Base-by-base conservation (phyloP, 1,140 invertebrate genomes). In the Heliothis subflexa region DNA sequence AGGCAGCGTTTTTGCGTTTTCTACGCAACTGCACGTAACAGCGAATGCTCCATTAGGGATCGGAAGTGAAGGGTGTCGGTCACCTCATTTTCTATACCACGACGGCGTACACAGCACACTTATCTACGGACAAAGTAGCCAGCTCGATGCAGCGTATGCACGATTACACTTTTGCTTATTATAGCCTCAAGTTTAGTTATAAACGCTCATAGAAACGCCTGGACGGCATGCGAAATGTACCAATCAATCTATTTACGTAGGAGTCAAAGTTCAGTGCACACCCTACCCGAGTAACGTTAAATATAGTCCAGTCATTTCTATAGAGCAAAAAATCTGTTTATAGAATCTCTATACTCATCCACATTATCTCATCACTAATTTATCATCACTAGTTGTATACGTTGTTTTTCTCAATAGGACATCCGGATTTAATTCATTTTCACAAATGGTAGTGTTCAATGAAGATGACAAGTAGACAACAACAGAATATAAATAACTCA, bases 221-320 rank as follows among this genome's bases (percentile, higher is more conserved):
- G 73, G 14, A 10, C 25, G 45, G 59, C 47, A 25, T 76, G 73
- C 64, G 45, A 64, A 64, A 49, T 47, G 59, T 52, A 76, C 21
- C 73, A 76, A 64, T 76, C 55, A 81, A 82, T 83, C 79, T 86
- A 83, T 81, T 83, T 85, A 72, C 77, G 82, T 86, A 80, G 80
- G 81, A 84, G 86, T 85, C 84, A 82, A 81, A 88, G 87, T 85
- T 88, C 87, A 86, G 54, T 68, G 85, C 80, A 81, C 83, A 88
- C 83, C 81, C 85, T 79, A 77, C 68, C 70, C 73, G 64, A 49
- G 28, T 62, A 49, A 28, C 55, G 45, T 71, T 83, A 87, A 74
- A 83, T 81, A 84, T 87, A 87, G 83, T 61, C 72, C 50, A 71
- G 78, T 78, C 77, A 85, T 73, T 84, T 83, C 78, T 84, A 45